Conservation (phyloP, 2,888 invertebrate genomes). For the Laspeyria flexula region DNA sequence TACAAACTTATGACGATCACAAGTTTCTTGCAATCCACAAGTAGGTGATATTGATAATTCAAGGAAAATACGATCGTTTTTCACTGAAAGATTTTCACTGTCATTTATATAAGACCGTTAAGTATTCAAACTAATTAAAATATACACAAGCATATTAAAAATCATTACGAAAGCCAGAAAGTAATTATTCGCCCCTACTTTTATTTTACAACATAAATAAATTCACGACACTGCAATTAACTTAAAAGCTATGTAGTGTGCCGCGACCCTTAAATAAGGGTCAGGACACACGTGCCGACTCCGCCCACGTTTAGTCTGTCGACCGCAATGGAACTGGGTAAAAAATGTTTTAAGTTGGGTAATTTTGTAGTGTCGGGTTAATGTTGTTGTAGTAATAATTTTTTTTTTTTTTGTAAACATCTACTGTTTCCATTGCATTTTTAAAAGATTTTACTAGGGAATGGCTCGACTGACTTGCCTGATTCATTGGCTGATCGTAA, state of each 20-base stretch:
- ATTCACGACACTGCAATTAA: slow-evolving; percentile 76
- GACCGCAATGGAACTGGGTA: slow-evolving; percentile 56
- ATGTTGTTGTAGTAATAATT: not conserved
- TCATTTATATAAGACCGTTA: no score
- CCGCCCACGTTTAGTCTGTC: slow-evolving; percentile 68
- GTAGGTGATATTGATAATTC: no score
- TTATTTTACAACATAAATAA: slow-evolving; percentile 62
- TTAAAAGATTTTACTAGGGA: no score
- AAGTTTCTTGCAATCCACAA: no score
- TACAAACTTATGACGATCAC: no score
- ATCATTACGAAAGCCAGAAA: slow-evolving; percentile 38
- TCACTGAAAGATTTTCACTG: no score
- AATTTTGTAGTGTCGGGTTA: slow-evolving; percentile 14
- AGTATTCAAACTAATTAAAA: slow-evolving; percentile 48
- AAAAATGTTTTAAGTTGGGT: slow-evolving; percentile 37
- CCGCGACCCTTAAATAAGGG: slow-evolving; percentile 77
- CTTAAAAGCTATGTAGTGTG: slow-evolving; percentile 78
- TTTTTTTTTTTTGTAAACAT: no score
- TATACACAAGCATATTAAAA: slow-evolving; percentile 38
- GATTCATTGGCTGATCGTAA: no score
- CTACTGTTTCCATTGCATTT: no score
- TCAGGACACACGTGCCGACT: slow-evolving; percentile 72
- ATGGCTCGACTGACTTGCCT: no score
- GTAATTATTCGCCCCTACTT: slow-evolving; percentile 64
- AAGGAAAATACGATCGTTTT: no score